These are phyloP conservation scores for Puntigrus tetrazona DNA, from an alignment of 2,113 vertebrate species.

Conservation along the genomic window DNA sequence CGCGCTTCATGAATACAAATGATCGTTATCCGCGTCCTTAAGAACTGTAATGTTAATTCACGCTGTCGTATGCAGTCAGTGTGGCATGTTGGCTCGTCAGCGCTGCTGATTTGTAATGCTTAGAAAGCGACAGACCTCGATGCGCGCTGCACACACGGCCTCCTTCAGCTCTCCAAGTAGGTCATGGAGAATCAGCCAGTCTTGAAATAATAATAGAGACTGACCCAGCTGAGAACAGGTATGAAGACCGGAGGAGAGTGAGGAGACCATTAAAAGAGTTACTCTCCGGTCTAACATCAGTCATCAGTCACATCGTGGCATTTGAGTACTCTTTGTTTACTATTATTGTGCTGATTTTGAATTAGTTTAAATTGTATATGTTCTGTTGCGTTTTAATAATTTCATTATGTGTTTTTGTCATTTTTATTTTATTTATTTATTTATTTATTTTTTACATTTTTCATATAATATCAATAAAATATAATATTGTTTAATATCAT, in stretches of 20 bases:
- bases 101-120: conserved; percentile 30
- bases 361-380: no score
- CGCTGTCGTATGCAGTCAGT: not conserved
- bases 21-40: not conserved
- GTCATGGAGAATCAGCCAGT: conserved; percentile 45
- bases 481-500: no score
- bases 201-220: conserved; percentile 48
- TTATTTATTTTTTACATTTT: no score
- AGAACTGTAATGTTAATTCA: not conserved
- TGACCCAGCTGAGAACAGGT: conserved; percentile 36
- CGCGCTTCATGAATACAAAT: not conserved
- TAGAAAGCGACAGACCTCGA: conserved; percentile 35
- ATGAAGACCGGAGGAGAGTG: not conserved
- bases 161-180: conserved; percentile 38
- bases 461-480: no score
- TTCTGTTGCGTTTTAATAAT: no score
- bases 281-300: no score
- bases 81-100: not conserved
- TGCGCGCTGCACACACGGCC: conserved; percentile 23
- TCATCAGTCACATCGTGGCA: no score
- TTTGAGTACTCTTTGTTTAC: no score
- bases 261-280: no score
- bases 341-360: no score
- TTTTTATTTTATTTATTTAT: no score
- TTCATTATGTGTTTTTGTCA: no score